Base-by-base conservation (phyloP, 2,797 vertebrate species). In the Bovichtus diacanthus region DNA sequence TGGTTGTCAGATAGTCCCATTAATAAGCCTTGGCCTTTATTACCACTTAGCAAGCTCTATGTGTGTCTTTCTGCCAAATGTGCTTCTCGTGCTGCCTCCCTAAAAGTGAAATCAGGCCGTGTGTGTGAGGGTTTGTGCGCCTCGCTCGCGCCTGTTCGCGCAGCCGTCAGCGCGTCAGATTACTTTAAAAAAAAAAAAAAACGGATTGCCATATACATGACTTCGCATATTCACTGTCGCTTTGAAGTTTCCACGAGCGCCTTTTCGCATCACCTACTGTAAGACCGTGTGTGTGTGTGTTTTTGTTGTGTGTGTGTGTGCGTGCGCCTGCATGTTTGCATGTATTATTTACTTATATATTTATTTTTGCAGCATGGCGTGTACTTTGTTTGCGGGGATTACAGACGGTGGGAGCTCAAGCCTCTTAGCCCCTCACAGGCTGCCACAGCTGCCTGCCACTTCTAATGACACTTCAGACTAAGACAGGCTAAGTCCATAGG, bases 401-500 rank as follows among this genome's bases (percentile, higher is more conserved):
- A 92, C 85, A 84, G 90, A 55, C 63, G 81, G 80, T 85, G 81
- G 86, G 82, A 88, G 88, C 85, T 86, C 83, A 86, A 88, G 87
- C 87, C 87, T 91, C 90, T 92, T 87, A 91, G 87, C 78, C 83
- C 76, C 85, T 88, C 82, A 65, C 84, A 80, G 81, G 79, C 85
- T 86, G 87, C 90, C 84, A 91, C 88, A 91, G 90, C 89, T 91
- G 90, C 87, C 90, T 92, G 88, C 87, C 88, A 87, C 87, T 86
- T 89, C 90, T 92, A 92, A 92, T 90, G 92, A 87, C 89, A 89
- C 90, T 92, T 89, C 90, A 92, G 82, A 86, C 89, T 91, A 90
- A 90, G 88, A 91, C 87, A 54, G 88, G 86, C 80, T 91, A 85
- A 90, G 86, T 89, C 90, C 89, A 90, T 70, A 82, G 84, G 86